Percentiles rank a stretch among this genome's conserved stretches.
Evolutionary conservation across 2,888 invertebrate genomes (phyloP).

Genomic region (Belgica antarctica): DNA sequence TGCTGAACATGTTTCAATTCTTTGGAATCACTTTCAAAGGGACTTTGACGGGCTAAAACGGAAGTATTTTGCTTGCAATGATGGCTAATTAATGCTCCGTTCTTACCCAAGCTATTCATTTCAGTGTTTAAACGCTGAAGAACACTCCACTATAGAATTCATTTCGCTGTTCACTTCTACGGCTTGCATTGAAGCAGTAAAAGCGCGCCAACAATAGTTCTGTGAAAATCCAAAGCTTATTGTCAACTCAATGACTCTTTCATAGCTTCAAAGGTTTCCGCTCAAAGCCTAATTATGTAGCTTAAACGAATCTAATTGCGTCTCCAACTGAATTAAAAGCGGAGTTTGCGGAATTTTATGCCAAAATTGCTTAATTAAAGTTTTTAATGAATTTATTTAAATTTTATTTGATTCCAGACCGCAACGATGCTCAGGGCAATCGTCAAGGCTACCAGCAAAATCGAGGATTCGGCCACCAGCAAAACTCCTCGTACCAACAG

Average conservation of each 20-base stretch:
- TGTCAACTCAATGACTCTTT: slow-evolving; percentile 14
- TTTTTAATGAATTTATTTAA: not conserved
- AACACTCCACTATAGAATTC: not conserved
- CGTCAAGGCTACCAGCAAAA: not conserved
- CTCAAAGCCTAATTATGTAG: slow-evolving; percentile 18
- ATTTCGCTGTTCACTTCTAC: not conserved
- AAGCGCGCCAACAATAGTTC: not conserved
- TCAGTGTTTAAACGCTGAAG: not conserved
- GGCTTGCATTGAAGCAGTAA: not conserved
- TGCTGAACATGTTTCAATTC: slow-evolving; percentile 19
- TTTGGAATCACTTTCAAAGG: not conserved
- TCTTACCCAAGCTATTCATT: not conserved
- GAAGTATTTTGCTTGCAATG: slow-evolving; percentile 33
- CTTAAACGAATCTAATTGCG: slow-evolving; percentile 7
- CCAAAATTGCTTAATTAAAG: not conserved
- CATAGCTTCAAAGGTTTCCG: slow-evolving; percentile 32
- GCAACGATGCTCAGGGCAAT: slow-evolving; percentile 30
- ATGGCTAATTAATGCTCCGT: slow-evolving; percentile 33
- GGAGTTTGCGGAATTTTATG: too few species aligned
- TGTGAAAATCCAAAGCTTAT: not conserved
- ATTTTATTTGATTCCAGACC: slow-evolving; percentile 16
- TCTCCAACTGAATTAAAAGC: not conserved
- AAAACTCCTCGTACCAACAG: not conserved
- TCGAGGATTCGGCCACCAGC: not conserved
- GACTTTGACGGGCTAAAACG: not conserved